Evolutionary conservation across 2,113 vertebrate species (phyloP).

Genomic region (Aplodontia rufa): DNA sequence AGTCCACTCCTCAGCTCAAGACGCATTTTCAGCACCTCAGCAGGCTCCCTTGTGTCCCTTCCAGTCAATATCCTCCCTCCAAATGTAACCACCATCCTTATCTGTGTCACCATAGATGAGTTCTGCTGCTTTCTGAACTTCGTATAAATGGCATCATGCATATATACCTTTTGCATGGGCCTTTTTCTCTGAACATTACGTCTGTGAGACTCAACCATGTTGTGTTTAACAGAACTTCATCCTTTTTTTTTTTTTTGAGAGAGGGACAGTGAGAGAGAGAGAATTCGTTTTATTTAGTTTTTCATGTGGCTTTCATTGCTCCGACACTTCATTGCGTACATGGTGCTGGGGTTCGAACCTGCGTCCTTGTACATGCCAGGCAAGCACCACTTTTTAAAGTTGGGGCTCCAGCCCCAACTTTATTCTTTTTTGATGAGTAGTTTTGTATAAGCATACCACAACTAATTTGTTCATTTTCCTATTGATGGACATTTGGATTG

Average conservation of each 20-base stretch:
- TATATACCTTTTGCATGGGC: not conserved
- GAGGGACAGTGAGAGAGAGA: too few species aligned
- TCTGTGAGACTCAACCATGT: not conserved
- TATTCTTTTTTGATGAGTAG: not conserved
- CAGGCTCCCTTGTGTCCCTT: not conserved
- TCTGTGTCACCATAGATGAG: not conserved
- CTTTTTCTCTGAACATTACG: not conserved
- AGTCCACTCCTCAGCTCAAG: not conserved
- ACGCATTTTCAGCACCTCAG: not conserved
- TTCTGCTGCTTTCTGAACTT: not conserved
- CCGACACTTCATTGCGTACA: too few species aligned
- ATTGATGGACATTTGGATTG: not conserved
- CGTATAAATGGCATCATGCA: not conserved
- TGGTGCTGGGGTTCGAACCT: too few species aligned
- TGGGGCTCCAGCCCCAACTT: too few species aligned
- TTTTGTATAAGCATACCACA: not conserved
- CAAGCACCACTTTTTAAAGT: too few species aligned
- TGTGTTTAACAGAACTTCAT: not conserved
- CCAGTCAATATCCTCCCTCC: not conserved
- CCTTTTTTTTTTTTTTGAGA: not conserved
- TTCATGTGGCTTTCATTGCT: too few species aligned
- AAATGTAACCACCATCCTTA: not conserved
- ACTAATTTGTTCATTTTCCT: not conserved
- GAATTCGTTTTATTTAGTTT: too few species aligned
- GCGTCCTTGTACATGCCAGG: too few species aligned